A percentile compares a stretch with the other conserved stretches of the same genome.
phyloP scores from a whole-genome alignment of 1,140 invertebrate species.

The Contarinia nasturtii region DNA sequence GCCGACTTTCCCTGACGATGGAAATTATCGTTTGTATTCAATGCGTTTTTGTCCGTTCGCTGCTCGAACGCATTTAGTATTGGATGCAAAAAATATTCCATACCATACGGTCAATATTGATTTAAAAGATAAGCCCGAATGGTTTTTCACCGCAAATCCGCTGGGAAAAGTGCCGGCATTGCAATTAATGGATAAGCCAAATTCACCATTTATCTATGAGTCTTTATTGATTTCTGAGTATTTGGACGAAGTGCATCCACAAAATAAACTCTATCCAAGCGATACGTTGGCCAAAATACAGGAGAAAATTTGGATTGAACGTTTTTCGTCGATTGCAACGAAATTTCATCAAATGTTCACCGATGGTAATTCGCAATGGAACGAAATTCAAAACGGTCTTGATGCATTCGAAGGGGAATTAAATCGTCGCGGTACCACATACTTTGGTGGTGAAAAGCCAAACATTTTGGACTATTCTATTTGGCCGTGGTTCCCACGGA shows the following conservation, averaged over 20 bases:
- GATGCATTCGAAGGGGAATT: conserved; percentile 48
- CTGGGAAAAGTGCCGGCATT: conserved; percentile 63
- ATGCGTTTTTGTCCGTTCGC: conserved; percentile 85
- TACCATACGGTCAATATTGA: conserved; percentile 73
- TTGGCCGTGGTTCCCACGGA: conserved; percentile 72
- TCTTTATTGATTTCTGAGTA: conserved; percentile 69
- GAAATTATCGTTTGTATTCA: conserved; percentile 60
- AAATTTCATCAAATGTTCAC: conserved; percentile 15
- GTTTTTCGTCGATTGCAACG: conserved; percentile 25
- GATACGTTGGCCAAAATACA: conserved; percentile 58
- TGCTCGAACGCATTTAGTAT: conserved; percentile 59
- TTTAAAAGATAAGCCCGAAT: conserved; percentile 66
- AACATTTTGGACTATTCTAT: conserved; percentile 60
- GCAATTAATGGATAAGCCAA: conserved; percentile 42
- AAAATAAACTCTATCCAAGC: conserved; percentile 40
- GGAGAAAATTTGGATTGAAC: conserved; percentile 60
- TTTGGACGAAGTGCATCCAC: conserved; percentile 58
- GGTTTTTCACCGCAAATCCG: conserved; percentile 50
- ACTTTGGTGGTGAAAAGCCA: conserved; percentile 47
- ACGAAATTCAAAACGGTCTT: conserved; percentile 26
- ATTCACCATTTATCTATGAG: conserved; percentile 43
- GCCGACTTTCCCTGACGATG: conserved; percentile 34
- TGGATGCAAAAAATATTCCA: conserved; percentile 69
- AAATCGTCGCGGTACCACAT: conserved; percentile 35
- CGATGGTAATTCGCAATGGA: conserved; percentile 11